Conservation (phyloP, 2,888 invertebrate species). For the Phasia obesa region DNA sequence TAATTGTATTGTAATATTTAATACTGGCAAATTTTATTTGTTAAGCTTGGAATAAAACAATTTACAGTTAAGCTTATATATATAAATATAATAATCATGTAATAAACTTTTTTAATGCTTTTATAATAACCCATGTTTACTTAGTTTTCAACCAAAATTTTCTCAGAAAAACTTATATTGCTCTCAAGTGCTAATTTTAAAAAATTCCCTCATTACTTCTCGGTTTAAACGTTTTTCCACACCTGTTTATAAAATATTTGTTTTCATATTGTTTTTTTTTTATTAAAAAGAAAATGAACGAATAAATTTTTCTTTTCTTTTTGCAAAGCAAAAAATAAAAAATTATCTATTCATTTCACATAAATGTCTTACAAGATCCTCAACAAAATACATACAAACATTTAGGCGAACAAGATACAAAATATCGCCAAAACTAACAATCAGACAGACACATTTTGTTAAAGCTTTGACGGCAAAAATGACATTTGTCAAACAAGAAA, state of each 20-base stretch:
- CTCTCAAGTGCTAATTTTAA: conserved; percentile 3
- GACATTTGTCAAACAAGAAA: conserved; percentile 71
- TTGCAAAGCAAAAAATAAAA: conserved; percentile 13
- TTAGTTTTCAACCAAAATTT: no score
- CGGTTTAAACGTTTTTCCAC: conserved; percentile 31
- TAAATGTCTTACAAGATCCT: conserved; percentile 66
- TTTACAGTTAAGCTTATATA: no score
- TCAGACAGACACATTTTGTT: conserved; percentile 54
- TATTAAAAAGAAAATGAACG: conserved; percentile 26
- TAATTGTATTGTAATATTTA: no score
- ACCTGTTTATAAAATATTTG: conserved; percentile 45
- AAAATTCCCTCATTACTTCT: conserved; percentile 7
- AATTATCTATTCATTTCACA: conserved; percentile 69
- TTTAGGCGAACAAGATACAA: conserved; percentile 41
- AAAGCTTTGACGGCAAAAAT: conserved; percentile 69
- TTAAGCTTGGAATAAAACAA: no score
- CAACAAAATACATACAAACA: conserved; percentile 56
- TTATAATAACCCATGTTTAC: no score
- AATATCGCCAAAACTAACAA: conserved; percentile 40
- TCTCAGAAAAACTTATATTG: no score
- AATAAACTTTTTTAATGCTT: no score
- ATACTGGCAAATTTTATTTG: no score
- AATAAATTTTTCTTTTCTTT: conserved; percentile 16
- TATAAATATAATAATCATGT: no score
- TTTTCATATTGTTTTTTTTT: not conserved